These are phyloP conservation scores for Incurvaria masculella DNA, from an alignment of 2,888 invertebrate species.

Conservation along the genomic window DNA sequence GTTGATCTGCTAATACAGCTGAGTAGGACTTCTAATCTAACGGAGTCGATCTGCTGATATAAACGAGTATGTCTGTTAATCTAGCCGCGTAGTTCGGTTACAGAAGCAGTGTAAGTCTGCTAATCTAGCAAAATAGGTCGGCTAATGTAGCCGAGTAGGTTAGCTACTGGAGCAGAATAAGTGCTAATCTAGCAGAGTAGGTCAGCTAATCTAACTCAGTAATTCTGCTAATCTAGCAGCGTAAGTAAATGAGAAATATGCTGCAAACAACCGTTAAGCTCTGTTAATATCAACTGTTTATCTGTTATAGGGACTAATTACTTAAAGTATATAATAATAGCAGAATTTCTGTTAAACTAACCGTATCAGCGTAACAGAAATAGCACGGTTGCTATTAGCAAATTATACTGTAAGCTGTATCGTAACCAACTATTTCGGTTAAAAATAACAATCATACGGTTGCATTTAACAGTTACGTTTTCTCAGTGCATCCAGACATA, in stretches of 20 bases:
- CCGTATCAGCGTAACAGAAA: background rate
- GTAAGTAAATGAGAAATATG: too few species aligned
- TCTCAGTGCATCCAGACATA: background rate
- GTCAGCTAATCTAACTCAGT: too few species aligned
- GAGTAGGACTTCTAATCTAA: background rate
- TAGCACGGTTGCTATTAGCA: conserved; percentile 1
- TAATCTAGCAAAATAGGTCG: background rate
- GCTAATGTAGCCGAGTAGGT: too few species aligned
- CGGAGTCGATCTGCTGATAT: background rate
- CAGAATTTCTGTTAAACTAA: too few species aligned
- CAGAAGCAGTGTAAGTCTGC: conserved; percentile 1
- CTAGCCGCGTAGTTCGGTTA: background rate
- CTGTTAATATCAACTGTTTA: too few species aligned
- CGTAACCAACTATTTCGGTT: background rate
- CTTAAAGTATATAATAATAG: too few species aligned
- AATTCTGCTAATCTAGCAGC: too few species aligned
- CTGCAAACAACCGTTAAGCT: too few species aligned
- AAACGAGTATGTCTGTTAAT: background rate
- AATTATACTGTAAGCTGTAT: conserved; percentile 1
- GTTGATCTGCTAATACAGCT: background rate
- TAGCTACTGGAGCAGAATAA: too few species aligned
- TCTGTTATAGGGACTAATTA: too few species aligned
- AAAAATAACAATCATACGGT: background rate
- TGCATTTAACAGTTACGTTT: conserved; percentile 1
- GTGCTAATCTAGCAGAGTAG: too few species aligned